Base-by-base conservation (phyloP, 2,113 vertebrate species). In the Chascanopsetta lugubris region DNA sequence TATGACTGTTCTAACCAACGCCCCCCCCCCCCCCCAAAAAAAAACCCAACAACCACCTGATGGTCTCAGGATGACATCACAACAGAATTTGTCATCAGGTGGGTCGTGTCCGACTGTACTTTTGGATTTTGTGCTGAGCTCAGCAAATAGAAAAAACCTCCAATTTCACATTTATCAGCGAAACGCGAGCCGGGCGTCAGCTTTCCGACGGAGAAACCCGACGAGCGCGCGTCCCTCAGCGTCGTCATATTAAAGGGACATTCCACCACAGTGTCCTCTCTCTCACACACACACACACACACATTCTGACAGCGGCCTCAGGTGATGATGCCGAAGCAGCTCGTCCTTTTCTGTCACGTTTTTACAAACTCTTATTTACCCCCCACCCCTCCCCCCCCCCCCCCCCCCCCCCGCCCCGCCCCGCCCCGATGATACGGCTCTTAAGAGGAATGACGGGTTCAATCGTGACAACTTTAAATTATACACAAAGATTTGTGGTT, bases 381-480 rank as follows among this genome's bases (percentile, higher is more conserved):
- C n/a, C n/a, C n/a, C n/a, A n/a, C n/a, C n/a, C n/a, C n/a, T n/a
- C n/a, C n/a, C n/a, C n/a, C n/a, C n/a, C n/a, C n/a, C n/a, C n/a
- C n/a, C n/a, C n/a, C n/a, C n/a, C n/a, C n/a, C n/a, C n/a, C n/a
- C n/a, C n/a, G n/a, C n/a, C n/a, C n/a, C n/a, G n/a, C n/a, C n/a
- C n/a, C n/a, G n/a, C n/a, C 45, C 25, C 25, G 29, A 63, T n/a
- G 8, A 53, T 56, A 64, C 64, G 8, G 70, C 42, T 48, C 46
- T 40, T 77, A 71, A 68, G 53, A 76, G 46, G 49, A 61, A 72
- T 54, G 55, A 62, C 65, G 55, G 69, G 20, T 71, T 56, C n/a
- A 58, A 53, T 7, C 32, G 58, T 61, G 43, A 55, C 38, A 40
- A 21, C 3, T 38, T 53, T 55, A n/a, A n/a, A n/a, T n/a, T n/a